A percentile compares a stretch with the other conserved stretches of the same genome.
Conservation (phyloP, 1,140 invertebrate genomes). For the Apis cerana region DNA sequence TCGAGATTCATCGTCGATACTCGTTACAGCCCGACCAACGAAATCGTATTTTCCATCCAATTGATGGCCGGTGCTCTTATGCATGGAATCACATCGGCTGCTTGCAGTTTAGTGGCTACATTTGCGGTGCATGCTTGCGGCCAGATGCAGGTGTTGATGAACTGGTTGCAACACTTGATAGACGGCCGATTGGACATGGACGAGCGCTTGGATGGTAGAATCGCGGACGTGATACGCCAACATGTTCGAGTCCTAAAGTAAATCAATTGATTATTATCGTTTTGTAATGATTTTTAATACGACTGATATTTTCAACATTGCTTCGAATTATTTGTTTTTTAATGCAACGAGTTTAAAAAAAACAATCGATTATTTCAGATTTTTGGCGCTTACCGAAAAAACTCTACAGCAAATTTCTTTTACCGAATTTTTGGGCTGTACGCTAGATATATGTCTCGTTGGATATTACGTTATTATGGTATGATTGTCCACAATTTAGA, state of each 20-base stretch:
- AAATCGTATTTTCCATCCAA: constrained; percentile 63
- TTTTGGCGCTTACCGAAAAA: constrained; percentile 29
- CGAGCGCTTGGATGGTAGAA: constrained; percentile 46
- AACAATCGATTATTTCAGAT: constrained; percentile 38
- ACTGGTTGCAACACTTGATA: constrained; percentile 52
- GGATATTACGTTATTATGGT: constrained; percentile 56
- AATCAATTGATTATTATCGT: background rate
- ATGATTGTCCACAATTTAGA: background rate
- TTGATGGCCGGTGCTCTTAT: constrained; percentile 45
- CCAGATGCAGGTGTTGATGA: constrained; percentile 66
- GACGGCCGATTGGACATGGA: constrained; percentile 35
- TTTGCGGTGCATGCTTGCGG: constrained; percentile 70
- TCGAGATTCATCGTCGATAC: constrained; percentile 53
- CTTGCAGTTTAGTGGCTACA: constrained; percentile 63
- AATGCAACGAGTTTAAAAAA: background rate
- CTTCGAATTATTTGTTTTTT: background rate
- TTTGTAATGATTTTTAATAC: background rate
- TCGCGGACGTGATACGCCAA: constrained; percentile 64
- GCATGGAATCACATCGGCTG: constrained; percentile 56
- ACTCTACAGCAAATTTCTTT: constrained; percentile 58
- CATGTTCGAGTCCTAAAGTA: constrained; percentile 66
- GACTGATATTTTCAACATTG: background rate
- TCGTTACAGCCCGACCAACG: constrained; percentile 48
- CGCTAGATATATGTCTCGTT: constrained; percentile 50
- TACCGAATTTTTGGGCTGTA: constrained; percentile 57